Percentiles rank a stretch among this genome's conserved stretches.
phyloP scores from a whole-genome alignment of 2,797 vertebrate species.

The Champsocephalus gunnari region DNA sequence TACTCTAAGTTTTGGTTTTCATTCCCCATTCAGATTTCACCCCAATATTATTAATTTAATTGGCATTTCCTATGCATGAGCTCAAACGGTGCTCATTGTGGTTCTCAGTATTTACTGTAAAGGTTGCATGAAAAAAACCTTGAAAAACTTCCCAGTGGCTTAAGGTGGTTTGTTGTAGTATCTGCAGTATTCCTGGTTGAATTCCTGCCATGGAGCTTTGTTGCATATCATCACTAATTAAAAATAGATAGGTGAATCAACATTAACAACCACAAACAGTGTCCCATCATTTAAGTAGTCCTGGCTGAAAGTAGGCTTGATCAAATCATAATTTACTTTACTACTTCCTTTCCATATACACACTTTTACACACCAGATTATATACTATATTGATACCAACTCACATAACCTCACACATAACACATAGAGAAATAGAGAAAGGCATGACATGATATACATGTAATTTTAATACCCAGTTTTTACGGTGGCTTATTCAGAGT shows the following conservation, averaged over 20 bases:
- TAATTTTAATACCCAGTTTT: background rate
- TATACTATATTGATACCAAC: background rate
- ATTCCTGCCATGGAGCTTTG: slow-evolving; percentile 13
- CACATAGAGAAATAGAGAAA: background rate
- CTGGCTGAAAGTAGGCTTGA: background rate
- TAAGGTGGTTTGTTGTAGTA: background rate
- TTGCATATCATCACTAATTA: slow-evolving; percentile 28
- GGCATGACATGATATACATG: no score
- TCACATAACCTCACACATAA: background rate
- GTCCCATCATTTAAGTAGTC: background rate
- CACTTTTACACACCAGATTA: no score
- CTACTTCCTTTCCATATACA: background rate
- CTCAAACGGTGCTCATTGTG: no score
- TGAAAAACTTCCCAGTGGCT: slow-evolving; percentile 4
- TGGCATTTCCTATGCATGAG: background rate
- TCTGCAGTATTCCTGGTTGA: background rate
- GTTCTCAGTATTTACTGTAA: background rate
- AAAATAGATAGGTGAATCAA: background rate
- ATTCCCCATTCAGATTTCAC: background rate
- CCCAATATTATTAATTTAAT: background rate
- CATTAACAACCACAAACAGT: background rate
- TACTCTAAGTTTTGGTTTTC: no score
- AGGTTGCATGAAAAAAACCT: background rate
- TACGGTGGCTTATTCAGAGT: background rate
- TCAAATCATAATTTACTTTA: background rate